Percentiles rank a stretch among this genome's conserved stretches.
Evolutionary conservation across 2,113 vertebrate species (phyloP).

Genomic region (Mormyrus iriodes): DNA sequence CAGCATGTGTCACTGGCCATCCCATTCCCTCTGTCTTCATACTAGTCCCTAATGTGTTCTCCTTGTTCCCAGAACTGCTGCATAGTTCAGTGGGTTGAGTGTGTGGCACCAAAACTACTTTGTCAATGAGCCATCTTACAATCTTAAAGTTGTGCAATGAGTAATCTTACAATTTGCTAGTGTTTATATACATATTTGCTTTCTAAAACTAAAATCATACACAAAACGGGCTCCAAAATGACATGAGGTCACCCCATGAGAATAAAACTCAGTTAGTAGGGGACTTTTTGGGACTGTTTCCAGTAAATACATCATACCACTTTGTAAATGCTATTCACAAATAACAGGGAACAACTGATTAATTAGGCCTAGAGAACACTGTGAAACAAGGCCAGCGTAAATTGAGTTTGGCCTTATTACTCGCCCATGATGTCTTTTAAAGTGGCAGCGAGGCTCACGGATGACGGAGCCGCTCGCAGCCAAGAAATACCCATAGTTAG

Average conservation of each 20-base stretch:
- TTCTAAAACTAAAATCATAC: neutral
- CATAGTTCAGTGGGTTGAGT: no score
- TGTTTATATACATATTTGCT: neutral
- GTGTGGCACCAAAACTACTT: no score
- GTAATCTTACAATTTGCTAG: neutral
- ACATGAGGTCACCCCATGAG: neutral
- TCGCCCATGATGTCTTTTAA: neutral
- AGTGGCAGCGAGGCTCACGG: neutral
- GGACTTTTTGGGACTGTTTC: neutral
- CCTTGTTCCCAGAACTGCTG: no score
- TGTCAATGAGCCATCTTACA: neutral
- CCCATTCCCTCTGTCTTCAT: no score
- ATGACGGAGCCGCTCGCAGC: neutral
- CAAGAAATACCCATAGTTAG: conserved; percentile 3
- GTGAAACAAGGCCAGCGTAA: neutral
- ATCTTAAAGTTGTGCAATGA: no score
- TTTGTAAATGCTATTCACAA: neutral
- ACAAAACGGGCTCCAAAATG: neutral
- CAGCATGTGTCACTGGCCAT: no score
- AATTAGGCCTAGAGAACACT: neutral
- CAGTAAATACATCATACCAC: neutral
- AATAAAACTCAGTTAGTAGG: neutral
- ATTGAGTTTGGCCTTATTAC: neutral
- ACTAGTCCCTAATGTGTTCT: no score
- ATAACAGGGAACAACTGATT: neutral